phyloP scores from a whole-genome alignment of 2,113 vertebrate genomes.

The Electrona antarctica region DNA sequence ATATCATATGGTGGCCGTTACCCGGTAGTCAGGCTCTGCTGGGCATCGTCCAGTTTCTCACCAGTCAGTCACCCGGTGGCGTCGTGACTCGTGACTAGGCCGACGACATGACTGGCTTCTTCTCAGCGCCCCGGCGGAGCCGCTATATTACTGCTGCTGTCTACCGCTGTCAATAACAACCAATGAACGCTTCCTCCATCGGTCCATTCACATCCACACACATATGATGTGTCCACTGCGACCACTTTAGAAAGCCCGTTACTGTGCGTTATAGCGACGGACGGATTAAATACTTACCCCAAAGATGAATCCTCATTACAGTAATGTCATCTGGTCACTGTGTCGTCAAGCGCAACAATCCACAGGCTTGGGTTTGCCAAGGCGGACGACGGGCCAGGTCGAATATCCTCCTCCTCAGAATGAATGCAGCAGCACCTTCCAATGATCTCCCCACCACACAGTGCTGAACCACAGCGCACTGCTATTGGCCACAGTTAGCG shows the following conservation, averaged over 20 bases:
- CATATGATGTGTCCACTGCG: conserved; percentile 46
- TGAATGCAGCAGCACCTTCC: conserved; percentile 46
- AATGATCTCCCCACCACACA: conserved; percentile 57
- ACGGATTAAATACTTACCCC: conserved; percentile 53
- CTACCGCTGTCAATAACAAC: no score
- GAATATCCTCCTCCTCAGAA: conserved; percentile 23
- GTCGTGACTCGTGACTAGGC: no score
- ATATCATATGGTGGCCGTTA: no score
- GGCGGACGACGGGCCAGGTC: conserved; percentile 52
- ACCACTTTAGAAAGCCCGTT: conserved; percentile 29
- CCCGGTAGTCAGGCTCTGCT: no score
- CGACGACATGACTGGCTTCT: no score
- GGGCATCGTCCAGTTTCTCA: no score
- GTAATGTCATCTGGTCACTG: conserved; percentile 18
- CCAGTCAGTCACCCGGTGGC: no score
- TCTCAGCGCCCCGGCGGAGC: no score
- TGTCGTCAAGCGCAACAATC: neutral
- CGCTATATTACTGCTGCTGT: no score
- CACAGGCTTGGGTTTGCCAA: conserved; percentile 17
- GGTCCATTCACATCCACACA: conserved; percentile 36
- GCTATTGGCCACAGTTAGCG: conserved; percentile 59
- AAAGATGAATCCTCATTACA: conserved; percentile 4
- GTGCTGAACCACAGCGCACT: conserved; percentile 40
- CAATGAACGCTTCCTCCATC: no score
- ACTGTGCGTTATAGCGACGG: neutral